A percentile compares a stretch with the other conserved stretches of the same genome.
phyloP scores from a whole-genome alignment of 2,797 vertebrate species.

The Rhinatrema bivittatum region DNA sequence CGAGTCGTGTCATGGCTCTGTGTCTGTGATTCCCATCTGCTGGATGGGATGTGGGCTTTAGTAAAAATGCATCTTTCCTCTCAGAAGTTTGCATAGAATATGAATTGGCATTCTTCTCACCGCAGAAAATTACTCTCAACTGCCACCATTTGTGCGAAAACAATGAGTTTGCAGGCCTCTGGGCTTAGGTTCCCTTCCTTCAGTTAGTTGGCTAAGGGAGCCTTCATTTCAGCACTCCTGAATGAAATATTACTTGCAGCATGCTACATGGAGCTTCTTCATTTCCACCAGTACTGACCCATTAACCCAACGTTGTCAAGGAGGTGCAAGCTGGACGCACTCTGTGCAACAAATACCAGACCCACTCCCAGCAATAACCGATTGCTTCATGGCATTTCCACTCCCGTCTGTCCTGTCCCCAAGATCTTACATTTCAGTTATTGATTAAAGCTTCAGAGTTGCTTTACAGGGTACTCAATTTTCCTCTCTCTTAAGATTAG shows the following conservation, averaged over 20 bases:
- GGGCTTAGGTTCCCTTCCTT: no score
- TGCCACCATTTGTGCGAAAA: slow-evolving; percentile 24
- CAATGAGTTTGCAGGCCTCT: no score
- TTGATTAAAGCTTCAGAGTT: slow-evolving; percentile 33
- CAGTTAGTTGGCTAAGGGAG: background rate
- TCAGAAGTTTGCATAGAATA: no score
- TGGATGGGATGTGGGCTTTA: no score
- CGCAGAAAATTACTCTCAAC: slow-evolving; percentile 35
- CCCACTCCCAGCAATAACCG: slow-evolving; percentile 31
- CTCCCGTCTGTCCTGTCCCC: slow-evolving; percentile 12
- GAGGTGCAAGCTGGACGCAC: slow-evolving; percentile 13
- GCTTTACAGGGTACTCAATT: slow-evolving; percentile 23
- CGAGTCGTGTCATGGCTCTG: no score
- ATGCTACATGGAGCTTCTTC: slow-evolving; percentile 22
- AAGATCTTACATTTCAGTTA: slow-evolving; percentile 23
- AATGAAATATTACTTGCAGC: slow-evolving; percentile 8
- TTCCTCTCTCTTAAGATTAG: slow-evolving; percentile 26
- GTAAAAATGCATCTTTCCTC: no score
- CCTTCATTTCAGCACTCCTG: slow-evolving; percentile 11
- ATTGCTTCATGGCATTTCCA: slow-evolving; percentile 14
- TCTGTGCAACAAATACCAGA: slow-evolving; percentile 12
- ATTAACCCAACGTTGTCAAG: slow-evolving; percentile 31
- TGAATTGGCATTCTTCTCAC: no score
- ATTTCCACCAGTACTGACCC: slow-evolving; percentile 14
- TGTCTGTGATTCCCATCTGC: no score